These are phyloP conservation scores for Coptodon bakossiorum DNA, from an alignment of 2,113 vertebrate species.

Conservation along the genomic window DNA sequence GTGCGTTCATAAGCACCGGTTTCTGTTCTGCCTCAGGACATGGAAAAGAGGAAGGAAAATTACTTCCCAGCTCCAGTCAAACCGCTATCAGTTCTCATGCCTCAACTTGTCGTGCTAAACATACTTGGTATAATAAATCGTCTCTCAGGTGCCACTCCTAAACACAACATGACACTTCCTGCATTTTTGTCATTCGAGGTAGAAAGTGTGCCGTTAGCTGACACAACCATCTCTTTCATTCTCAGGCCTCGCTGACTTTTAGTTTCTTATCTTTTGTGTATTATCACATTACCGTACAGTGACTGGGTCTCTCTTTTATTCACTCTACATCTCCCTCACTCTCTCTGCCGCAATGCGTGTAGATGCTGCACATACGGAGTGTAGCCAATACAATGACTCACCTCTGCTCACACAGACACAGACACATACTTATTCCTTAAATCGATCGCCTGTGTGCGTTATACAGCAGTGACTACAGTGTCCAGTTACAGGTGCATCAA, in stretches of 20 bases:
- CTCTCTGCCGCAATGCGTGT: conserved; percentile 58
- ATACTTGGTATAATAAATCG: background rate
- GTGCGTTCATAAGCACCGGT: background rate
- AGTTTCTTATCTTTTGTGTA: background rate
- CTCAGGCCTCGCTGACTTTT: background rate
- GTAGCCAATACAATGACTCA: conserved; percentile 57
- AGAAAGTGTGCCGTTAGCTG: background rate
- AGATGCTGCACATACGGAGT: conserved; percentile 12
- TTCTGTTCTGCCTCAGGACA: background rate
- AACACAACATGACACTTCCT: background rate
- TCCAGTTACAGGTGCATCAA: conserved; percentile 58
- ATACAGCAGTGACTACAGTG: conserved; percentile 27
- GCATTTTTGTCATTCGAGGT: background rate
- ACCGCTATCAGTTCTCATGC: background rate
- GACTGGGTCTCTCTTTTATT: background rate
- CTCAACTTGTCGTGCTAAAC: background rate
- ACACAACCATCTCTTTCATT: background rate
- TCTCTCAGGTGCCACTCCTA: background rate
- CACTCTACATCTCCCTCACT: background rate
- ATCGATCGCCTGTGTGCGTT: background rate
- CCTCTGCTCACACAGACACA: conserved; percentile 34
- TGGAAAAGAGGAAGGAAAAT: background rate
- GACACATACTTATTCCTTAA: background rate
- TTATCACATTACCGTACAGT: background rate
- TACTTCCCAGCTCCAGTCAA: background rate